A percentile compares a stretch with the other conserved stretches of the same genome.
Evolutionary conservation across 2,797 vertebrate genomes (phyloP).

Genomic region (Xenentodon cancila): DNA sequence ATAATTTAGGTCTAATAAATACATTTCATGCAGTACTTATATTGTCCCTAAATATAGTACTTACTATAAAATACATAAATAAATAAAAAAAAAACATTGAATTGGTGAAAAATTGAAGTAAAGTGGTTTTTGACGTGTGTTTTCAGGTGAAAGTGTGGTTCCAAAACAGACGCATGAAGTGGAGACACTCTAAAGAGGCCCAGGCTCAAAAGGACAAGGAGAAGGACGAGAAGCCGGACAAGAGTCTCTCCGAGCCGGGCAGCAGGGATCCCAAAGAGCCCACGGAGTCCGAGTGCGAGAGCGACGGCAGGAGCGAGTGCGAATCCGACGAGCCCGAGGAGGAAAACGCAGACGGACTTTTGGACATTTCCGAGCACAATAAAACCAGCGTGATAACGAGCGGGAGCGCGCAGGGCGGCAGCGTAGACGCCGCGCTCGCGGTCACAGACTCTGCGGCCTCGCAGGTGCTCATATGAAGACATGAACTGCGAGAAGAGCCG

Average conservation of each 20-base stretch:
- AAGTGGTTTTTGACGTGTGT: neutral
- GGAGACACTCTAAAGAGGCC: constrained; percentile 97
- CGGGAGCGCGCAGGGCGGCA: constrained; percentile 61
- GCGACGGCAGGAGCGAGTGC: constrained; percentile 89
- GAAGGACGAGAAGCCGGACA: constrained; percentile 85
- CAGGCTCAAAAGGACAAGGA: constrained; percentile 98
- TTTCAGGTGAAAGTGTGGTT: constrained; percentile 96
- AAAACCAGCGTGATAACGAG: constrained; percentile 86
- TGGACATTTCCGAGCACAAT: constrained; percentile 83
- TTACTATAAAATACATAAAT: no score
- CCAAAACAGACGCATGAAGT: constrained; percentile 96
- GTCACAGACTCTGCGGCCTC: constrained; percentile 64
- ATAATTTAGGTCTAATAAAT: neutral
- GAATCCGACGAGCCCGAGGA: constrained; percentile 89
- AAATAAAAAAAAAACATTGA: no score
- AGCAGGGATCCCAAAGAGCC: constrained; percentile 79
- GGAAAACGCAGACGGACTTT: constrained; percentile 68
- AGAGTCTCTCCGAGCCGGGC: constrained; percentile 55
- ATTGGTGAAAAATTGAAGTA: no score
- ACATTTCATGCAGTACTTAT: no score
- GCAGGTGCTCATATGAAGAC: constrained; percentile 72
- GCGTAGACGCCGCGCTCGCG: constrained; percentile 53
- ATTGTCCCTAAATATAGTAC: no score
- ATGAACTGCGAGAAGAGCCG: constrained; percentile 16
- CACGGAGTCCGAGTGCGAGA: constrained; percentile 88